These are phyloP conservation scores for Pantala flavescens DNA, from an alignment of 1,140 invertebrate genomes.

Conservation along the genomic window DNA sequence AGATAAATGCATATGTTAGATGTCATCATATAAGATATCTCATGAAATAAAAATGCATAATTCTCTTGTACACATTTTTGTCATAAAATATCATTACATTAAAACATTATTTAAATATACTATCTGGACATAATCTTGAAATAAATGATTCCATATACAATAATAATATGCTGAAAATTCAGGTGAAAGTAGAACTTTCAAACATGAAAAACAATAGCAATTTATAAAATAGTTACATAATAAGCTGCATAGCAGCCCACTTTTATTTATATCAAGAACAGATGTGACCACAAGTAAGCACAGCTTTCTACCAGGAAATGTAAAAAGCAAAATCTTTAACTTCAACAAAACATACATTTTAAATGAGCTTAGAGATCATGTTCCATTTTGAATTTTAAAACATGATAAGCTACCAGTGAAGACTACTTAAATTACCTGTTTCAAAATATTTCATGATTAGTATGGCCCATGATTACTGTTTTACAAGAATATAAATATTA, in stretches of 20 bases:
- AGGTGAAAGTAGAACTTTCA: no score
- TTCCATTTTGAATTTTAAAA: not conserved
- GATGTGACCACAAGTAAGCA: not conserved
- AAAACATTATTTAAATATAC: no score
- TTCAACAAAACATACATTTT: not conserved
- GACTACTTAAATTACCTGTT: not conserved
- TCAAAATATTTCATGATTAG: not conserved
- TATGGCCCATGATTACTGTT: not conserved
- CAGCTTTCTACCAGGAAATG: slow-evolving; percentile 1
- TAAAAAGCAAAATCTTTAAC: slow-evolving; percentile 1
- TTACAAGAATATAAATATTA: not conserved
- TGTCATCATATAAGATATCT: no score
- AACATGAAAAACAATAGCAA: no score
- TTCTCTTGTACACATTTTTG: no score
- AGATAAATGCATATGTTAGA: no score
- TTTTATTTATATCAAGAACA: slow-evolving; percentile 4
- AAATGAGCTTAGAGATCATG: not conserved
- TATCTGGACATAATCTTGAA: no score
- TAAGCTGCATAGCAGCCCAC: not conserved
- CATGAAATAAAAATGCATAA: no score
- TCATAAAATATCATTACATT: no score
- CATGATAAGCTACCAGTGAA: not conserved
- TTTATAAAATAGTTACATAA: no score
- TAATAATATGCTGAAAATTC: no score
- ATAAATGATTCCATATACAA: no score